Percentiles rank a stretch among this genome's conserved stretches.
Evolutionary conservation across 2,113 vertebrate species (phyloP).

Genomic region (Boleophthalmus pectinirostris): DNA sequence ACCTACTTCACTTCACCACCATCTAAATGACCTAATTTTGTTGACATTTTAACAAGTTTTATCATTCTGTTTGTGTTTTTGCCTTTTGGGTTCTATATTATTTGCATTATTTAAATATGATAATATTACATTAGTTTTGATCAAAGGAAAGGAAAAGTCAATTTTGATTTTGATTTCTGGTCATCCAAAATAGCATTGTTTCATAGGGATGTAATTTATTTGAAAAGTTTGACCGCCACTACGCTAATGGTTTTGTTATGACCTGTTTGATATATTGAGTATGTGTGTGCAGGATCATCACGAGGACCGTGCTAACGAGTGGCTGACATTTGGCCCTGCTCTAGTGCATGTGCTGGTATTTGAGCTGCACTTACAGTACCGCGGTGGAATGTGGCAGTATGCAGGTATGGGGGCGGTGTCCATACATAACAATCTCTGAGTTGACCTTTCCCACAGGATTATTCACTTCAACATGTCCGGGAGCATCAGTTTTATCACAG

Average conservation of each 20-base stretch:
- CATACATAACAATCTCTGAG: neutral
- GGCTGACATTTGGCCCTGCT: neutral
- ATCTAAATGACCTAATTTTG: no score
- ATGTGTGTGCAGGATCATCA: neutral
- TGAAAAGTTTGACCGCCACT: neutral
- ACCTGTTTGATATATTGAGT: neutral
- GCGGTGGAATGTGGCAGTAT: neutral
- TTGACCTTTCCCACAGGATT: neutral
- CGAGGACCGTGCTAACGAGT: neutral
- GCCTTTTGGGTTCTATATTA: no score
- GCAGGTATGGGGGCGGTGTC: neutral
- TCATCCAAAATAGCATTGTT: no score
- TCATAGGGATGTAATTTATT: neutral
- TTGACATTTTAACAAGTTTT: no score
- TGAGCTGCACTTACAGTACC: neutral
- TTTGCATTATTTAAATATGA: no score
- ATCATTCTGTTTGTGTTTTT: no score
- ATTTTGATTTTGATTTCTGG: no score
- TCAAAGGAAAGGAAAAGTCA: no score
- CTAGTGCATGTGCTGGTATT: neutral
- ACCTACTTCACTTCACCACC: no score
- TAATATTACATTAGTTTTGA: no score
- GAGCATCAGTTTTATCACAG: neutral
- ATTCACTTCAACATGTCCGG: neutral
- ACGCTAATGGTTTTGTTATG: neutral